These are phyloP conservation scores for Pogonocherus hispidulus DNA, from an alignment of 2,888 invertebrate genomes.

Conservation along the genomic window DNA sequence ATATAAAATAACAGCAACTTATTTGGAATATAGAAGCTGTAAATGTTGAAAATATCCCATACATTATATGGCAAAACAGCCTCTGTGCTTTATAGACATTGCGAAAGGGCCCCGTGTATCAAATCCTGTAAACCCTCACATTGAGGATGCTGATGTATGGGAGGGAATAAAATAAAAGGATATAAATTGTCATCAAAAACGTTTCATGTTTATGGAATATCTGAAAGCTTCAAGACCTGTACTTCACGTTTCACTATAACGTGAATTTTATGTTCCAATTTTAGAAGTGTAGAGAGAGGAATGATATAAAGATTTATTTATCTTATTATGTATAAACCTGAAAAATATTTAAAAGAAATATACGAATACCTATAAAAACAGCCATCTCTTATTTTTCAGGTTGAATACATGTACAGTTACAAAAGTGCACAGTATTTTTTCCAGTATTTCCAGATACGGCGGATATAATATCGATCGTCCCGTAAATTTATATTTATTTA, in stretches of 20 bases:
- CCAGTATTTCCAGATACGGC: too few relatives aligned
- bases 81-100: slow-evolving; percentile 3
- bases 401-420: too few relatives aligned
- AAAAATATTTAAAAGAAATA: too few relatives aligned
- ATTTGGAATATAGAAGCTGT: slow-evolving; percentile 7
- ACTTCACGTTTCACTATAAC: neutral
- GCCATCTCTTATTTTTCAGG: too few relatives aligned
- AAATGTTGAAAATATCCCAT: slow-evolving; percentile 18
- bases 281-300: too few relatives aligned
- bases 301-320: too few relatives aligned
- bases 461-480: too few relatives aligned
- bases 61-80: slow-evolving; percentile 7
- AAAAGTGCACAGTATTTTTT: too few relatives aligned
- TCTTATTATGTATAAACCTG: too few relatives aligned
- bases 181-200: slow-evolving; percentile 10
- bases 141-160: slow-evolving; percentile 2
- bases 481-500: too few relatives aligned
- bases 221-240: neutral
- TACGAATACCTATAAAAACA: too few relatives aligned
- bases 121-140: neutral
- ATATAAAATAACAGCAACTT: slow-evolving; percentile 4
- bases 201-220: slow-evolving; percentile 3
- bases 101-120: neutral
- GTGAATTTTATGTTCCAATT: neutral
- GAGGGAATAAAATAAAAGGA: slow-evolving; percentile 10